Base-by-base conservation (phyloP, 2,888 invertebrate genomes). In the Serripes groenlandicus region DNA sequence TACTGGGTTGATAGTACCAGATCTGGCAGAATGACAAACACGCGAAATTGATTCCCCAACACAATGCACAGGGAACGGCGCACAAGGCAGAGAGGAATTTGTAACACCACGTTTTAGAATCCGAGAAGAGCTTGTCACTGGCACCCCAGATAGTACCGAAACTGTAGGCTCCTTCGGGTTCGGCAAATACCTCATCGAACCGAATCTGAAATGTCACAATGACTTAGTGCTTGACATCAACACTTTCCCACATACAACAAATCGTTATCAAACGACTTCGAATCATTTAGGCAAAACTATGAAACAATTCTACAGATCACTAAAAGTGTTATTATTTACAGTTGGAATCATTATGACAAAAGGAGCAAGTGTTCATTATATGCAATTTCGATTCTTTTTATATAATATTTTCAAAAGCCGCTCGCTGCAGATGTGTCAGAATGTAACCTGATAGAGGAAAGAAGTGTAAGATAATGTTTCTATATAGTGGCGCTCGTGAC, bases 121-220 rank as follows among this genome's bases (percentile, higher is more conserved):
- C 86, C 4, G 81, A 81, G 74, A 97, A 94, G 96, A 96, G 77
- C 95, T 73, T 78, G 60, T 78, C 72, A 18, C 85, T 86, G 4
- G 85, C 85, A 28, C 77, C 80, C 97, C 97, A 97, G 68, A 96
- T 96, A 93, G 96, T 96, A 91, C 97, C 96, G 0, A 97, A 83
- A 72, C 89, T 90, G 56, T 90, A 88, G 21, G 86, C 77, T 5
- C 86, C 89, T 15, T 92, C 90, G 0, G 91, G 90, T 78, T 92
- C 92, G 15, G 91, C 92, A 60, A 92, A 85, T 11, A 91, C 86
- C 62, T 92, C 92, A 34, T 91, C 91, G 70, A 90, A 92, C 26
- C 85, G 78, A 9, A 97, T 96, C 97, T 97, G 75, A 18, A 83
- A 83, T 28, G 15, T 58, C n/a, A n/a, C n/a, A n/a, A n/a, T n/a